A percentile compares a stretch with the other conserved stretches of the same genome.
phyloP scores from a whole-genome alignment of 1,140 invertebrate genomes.

The Acromyrmex heyeri region DNA sequence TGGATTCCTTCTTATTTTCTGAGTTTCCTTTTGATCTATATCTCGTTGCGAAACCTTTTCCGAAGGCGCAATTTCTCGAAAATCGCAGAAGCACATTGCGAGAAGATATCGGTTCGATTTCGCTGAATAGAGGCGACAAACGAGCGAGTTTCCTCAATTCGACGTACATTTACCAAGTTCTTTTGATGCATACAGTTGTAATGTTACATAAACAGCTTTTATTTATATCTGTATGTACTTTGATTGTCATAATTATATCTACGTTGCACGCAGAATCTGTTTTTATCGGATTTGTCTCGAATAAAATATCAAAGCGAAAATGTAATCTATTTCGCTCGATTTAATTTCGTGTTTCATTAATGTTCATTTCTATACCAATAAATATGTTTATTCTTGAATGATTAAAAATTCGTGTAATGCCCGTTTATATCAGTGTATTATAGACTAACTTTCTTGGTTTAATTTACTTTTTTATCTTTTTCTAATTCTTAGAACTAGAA shows the following conservation, averaged over 20 bases:
- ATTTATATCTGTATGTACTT: not conserved
- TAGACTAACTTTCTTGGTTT: no score
- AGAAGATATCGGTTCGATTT: not conserved
- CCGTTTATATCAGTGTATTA: no score
- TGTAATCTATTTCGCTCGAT: not conserved
- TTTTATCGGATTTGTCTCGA: not conserved
- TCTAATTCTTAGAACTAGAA: no score
- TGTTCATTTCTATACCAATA: no score
- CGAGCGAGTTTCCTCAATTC: not conserved
- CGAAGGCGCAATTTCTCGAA: not conserved
- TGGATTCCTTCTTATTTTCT: not conserved
- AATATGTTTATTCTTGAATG: no score
- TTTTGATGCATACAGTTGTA: not conserved
- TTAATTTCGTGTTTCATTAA: not conserved
- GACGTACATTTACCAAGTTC: not conserved
- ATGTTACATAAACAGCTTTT: not conserved
- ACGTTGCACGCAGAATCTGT: not conserved
- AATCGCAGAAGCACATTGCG: not conserved
- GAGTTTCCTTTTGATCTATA: not conserved
- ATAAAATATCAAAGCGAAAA: not conserved
- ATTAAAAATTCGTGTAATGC: no score
- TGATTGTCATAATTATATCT: not conserved
- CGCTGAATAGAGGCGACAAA: not conserved
- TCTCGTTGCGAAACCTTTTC: not conserved
- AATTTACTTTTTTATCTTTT: no score